Conservation (phyloP, 1,140 invertebrate species). For the Acromyrmex heyeri region DNA sequence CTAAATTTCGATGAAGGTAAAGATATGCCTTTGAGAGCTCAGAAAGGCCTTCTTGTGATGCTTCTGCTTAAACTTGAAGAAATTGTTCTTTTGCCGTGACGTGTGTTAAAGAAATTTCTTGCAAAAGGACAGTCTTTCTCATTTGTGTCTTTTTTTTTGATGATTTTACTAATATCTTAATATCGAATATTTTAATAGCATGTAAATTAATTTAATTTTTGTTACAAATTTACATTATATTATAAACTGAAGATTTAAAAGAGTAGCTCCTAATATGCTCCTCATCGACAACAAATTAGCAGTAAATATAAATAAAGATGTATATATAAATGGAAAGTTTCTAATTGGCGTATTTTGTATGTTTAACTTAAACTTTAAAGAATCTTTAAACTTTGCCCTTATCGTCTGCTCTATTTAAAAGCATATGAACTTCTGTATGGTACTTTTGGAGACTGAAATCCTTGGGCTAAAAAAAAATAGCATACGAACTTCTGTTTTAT, state of each 20-base stretch:
- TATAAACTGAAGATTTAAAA: not conserved
- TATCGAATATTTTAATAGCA: not conserved
- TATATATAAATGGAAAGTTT: constrained; percentile 2
- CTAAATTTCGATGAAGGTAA: constrained; percentile 10
- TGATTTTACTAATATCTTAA: not conserved
- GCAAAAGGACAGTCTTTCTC: not conserved
- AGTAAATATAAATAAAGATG: not conserved
- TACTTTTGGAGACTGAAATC: no score
- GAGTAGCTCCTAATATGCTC: not conserved
- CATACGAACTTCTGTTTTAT: constrained; percentile 20
- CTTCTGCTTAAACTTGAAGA: not conserved
- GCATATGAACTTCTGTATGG: not conserved
- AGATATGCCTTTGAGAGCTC: not conserved
- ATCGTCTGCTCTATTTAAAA: not conserved
- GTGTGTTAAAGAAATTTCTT: not conserved
- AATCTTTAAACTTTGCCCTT: constrained; percentile 25
- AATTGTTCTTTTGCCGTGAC: not conserved
- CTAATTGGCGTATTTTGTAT: not conserved
- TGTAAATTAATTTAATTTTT: constrained; percentile 14
- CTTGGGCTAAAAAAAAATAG: not conserved
- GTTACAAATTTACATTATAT: constrained; percentile 2
- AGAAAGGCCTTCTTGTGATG: no score
- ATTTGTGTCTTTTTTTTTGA: not conserved
- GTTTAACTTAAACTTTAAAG: not conserved
- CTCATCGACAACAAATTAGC: not conserved